These are phyloP conservation scores for Heterodera carotae DNA, from an alignment of 1,140 invertebrate genomes.

Conservation along the genomic window DNA sequence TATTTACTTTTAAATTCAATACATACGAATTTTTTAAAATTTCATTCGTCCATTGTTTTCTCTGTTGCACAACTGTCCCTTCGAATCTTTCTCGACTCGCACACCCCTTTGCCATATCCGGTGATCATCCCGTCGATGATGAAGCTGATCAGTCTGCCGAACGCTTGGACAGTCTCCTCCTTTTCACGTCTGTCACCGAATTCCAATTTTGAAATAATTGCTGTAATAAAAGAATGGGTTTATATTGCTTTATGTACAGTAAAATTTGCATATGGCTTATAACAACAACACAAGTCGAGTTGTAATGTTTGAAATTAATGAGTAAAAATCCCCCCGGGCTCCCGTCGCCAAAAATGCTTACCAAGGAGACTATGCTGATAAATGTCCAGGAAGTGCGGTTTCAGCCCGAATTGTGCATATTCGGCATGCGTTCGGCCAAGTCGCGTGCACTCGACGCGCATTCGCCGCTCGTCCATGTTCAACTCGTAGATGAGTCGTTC, in stretches of 20 bases:
- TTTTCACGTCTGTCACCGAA: conserved; percentile 9
- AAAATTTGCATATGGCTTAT: background rate
- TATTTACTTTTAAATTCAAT: background rate
- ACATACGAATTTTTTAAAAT: no score
- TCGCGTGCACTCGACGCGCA: conserved; percentile 33
- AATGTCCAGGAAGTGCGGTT: conserved; percentile 60
- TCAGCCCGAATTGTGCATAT: conserved; percentile 56
- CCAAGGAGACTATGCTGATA: conserved; percentile 58
- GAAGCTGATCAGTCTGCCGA: background rate
- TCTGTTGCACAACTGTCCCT: background rate
- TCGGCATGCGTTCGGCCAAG: conserved; percentile 52
- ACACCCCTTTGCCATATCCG: background rate
- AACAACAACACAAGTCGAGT: no score
- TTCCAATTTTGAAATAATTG: conserved; percentile 16
- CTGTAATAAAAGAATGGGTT: background rate
- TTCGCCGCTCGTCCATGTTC: conserved; percentile 42
- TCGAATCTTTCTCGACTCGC: conserved; percentile 4
- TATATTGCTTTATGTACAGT: background rate
- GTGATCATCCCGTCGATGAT: conserved; percentile 15
- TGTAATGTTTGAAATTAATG: no score
- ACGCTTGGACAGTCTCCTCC: conserved; percentile 16
- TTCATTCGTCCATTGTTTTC: background rate
- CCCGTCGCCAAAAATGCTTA: background rate
- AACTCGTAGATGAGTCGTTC: conserved; percentile 50
- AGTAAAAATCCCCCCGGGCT: background rate